Percentiles rank a stretch among this genome's conserved stretches.
These are phyloP conservation scores for Rhinolophus sinicus DNA, from an alignment of 2,113 vertebrate species.

Conservation along the genomic window DNA sequence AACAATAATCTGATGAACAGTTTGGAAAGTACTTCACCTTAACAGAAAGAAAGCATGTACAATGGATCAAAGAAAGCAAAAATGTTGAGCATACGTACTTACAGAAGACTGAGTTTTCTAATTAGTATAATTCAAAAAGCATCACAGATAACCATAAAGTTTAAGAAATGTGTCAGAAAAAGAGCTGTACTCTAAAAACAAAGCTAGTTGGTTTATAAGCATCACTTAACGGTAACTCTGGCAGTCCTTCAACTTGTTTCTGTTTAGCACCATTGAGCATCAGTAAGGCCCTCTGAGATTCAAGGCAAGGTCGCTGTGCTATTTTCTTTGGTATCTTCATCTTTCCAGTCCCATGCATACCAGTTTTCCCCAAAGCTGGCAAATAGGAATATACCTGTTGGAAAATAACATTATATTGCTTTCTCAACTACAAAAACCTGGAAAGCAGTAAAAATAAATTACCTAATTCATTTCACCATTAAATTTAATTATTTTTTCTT, in stretches of 20 bases:
- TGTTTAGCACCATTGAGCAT: conserved; percentile 87
- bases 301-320: conserved; percentile 79
- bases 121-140: conserved; percentile 80
- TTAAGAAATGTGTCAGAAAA: conserved; percentile 84
- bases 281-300: conserved; percentile 85
- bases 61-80: conserved; percentile 44
- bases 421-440: conserved; percentile 52
- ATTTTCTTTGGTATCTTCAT: conserved; percentile 72
- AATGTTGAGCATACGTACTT: conserved; percentile 59
- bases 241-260: conserved; percentile 84
- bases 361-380: conserved; percentile 87
- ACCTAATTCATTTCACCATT: conserved; percentile 3
- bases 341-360: conserved; percentile 71
- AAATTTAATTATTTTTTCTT: conserved; percentile 5
- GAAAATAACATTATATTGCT: conserved; percentile 69
- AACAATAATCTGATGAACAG: conserved; percentile 54
- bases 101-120: conserved; percentile 77
- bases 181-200: conserved; percentile 82
- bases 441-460: conserved; percentile 32
- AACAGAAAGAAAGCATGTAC: conserved; percentile 43
- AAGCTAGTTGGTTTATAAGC: conserved; percentile 77
- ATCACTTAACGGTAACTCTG: conserved; percentile 90
- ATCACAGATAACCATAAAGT: conserved; percentile 82
- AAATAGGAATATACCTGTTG: conserved; percentile 93
- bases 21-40: conserved; percentile 34